A percentile compares a stretch with the other conserved stretches of the same genome.
These are phyloP conservation scores for Aselliscus stoliczkanus DNA, from an alignment of 2,797 vertebrate species.

Conservation along the genomic window DNA sequence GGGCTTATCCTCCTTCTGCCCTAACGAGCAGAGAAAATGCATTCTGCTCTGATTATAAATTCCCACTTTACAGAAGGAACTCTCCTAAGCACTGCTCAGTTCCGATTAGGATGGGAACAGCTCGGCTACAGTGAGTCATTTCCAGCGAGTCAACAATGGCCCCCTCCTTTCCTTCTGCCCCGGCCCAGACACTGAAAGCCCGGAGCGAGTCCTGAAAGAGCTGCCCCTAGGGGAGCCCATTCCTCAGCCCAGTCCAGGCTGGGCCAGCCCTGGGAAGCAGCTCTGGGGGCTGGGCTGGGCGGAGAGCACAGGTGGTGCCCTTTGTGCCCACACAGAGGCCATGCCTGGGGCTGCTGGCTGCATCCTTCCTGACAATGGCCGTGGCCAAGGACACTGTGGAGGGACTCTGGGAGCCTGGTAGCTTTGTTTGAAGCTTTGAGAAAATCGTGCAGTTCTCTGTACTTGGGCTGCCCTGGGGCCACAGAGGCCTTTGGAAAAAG, in stretches of 20 bases:
- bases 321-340: conserved; percentile 23
- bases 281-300: not conserved
- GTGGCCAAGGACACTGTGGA: fast-evolving
- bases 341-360: not conserved
- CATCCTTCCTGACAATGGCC: not conserved
- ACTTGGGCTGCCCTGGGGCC: not conserved
- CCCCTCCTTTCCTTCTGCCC: not conserved
- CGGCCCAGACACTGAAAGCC: not conserved
- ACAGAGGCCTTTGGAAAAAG: not conserved
- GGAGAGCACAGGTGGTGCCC: not conserved
- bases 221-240: not conserved
- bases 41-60: conserved; percentile 75
- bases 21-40: conserved; percentile 72
- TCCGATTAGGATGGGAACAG: not conserved
- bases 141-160: not conserved
- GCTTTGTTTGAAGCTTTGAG: conserved; percentile 50
- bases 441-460: not conserved
- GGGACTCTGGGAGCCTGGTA: not conserved
- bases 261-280: fast-evolving
- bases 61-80: conserved; percentile 61
- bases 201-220: conserved; percentile 26
- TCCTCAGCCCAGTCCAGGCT: not conserved
- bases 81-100: conserved; percentile 48
- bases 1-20: conserved; percentile 53
- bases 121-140: not conserved